phyloP scores from a whole-genome alignment of 2,113 vertebrate species.

The Gopherus evgoodei region DNA sequence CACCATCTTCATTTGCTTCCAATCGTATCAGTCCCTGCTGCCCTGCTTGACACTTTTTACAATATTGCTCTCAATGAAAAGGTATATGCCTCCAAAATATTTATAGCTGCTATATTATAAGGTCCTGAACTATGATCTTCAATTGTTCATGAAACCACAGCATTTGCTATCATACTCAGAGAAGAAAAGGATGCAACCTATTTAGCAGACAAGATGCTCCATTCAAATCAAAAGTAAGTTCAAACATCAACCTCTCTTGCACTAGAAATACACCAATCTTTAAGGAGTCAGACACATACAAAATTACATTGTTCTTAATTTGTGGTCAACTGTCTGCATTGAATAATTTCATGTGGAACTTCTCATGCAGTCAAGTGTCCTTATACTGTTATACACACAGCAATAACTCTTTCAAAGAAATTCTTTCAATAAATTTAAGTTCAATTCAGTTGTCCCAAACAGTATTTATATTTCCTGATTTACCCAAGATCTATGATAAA shows the following conservation, averaged over 20 bases:
- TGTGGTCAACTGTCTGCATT: constrained; percentile 29
- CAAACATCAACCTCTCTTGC: constrained; percentile 55
- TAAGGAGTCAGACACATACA: constrained; percentile 46
- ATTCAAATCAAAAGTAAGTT: constrained; percentile 62
- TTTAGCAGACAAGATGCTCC: constrained; percentile 48
- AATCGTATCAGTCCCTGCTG: neutral
- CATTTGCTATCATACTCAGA: constrained; percentile 54
- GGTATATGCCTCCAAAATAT: neutral
- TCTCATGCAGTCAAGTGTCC: constrained; percentile 26
- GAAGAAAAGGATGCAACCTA: constrained; percentile 59
- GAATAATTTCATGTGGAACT: constrained; percentile 36
- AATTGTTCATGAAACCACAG: constrained; percentile 73
- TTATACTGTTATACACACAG: neutral
- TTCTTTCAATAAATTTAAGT: constrained; percentile 53
- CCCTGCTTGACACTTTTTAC: neutral
- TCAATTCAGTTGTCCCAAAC: neutral
- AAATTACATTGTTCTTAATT: constrained; percentile 57
- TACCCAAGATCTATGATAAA: neutral
- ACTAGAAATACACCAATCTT: constrained; percentile 66
- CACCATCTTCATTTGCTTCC: neutral
- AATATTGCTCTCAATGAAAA: neutral
- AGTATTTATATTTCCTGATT: neutral
- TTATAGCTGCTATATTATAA: constrained; percentile 46
- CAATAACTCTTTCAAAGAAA: constrained; percentile 26
- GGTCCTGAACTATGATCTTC: constrained; percentile 48